phyloP scores from a whole-genome alignment of 2,797 vertebrate species.

The Periparus ater region DNA sequence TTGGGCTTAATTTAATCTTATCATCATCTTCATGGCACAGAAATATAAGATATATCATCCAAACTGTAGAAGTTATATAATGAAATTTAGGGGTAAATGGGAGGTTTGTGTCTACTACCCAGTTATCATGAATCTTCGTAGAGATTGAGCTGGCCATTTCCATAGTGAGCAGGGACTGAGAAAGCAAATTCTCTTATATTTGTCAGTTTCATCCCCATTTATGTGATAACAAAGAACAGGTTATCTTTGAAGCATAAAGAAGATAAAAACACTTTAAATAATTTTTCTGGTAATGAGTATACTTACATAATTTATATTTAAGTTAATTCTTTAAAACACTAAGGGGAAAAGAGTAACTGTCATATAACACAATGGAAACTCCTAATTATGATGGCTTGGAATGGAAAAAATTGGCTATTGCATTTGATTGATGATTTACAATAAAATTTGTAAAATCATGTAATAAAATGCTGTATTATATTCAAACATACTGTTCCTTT shows the following conservation, averaged over 20 bases:
- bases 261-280: background rate
- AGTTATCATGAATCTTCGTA: conserved; percentile 29
- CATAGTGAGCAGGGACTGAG: conserved; percentile 36
- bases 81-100: background rate
- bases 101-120: conserved; percentile 62
- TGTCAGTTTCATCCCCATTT: conserved; percentile 28
- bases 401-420: conserved; percentile 41
- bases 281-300: conserved; percentile 25
- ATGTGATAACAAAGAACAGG: background rate
- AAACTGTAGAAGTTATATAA: background rate
- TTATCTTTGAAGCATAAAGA: conserved; percentile 21
- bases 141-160: conserved; percentile 59
- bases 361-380: conserved; percentile 1
- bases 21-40: background rate
- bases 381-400: conserved; percentile 27
- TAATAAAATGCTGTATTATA: conserved; percentile 58
- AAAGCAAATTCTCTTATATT: conserved; percentile 46
- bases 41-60: background rate
- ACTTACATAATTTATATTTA: conserved; percentile 1
- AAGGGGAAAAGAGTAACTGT: background rate
- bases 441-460: conserved; percentile 61
- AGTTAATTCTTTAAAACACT: conserved; percentile 25
- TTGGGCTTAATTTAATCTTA: background rate
- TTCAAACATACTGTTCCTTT: conserved; percentile 28
- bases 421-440: conserved; percentile 55